Evolutionary conservation across 2,888 invertebrate genomes (phyloP).

Genomic region (Junonia oenone): DNA sequence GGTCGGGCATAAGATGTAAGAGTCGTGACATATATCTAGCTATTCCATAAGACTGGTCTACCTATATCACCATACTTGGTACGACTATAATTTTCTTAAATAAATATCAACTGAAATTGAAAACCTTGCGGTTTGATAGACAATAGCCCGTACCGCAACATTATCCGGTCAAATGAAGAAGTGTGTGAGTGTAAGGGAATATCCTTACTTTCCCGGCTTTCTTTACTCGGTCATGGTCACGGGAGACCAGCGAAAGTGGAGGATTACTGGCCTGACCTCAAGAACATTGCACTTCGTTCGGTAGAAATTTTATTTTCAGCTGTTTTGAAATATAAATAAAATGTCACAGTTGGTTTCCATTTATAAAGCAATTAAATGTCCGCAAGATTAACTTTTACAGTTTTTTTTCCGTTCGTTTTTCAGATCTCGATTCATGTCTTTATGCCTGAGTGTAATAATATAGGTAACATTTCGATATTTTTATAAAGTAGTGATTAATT

Average conservation of each 20-base stretch:
- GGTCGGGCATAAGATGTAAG: too few species aligned
- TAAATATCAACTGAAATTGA: not conserved
- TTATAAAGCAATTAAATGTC: not conserved
- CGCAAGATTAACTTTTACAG: not conserved
- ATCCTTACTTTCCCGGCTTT: conserved; percentile 25
- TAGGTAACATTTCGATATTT: too few species aligned
- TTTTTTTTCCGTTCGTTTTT: not conserved
- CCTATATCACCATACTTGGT: not conserved
- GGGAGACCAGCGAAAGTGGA: conserved; percentile 21
- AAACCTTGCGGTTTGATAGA: not conserved
- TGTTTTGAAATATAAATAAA: not conserved
- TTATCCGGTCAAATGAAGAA: conserved; percentile 11
- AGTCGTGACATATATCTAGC: too few species aligned
- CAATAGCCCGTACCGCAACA: not conserved
- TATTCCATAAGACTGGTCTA: too few species aligned
- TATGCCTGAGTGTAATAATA: too few species aligned
- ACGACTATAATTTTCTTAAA: not conserved
- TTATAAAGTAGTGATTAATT: not conserved
- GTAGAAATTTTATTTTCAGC: conserved; percentile 9
- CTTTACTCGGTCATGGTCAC: conserved; percentile 28
- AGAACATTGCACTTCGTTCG: conserved; percentile 5
- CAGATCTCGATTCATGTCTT: too few species aligned
- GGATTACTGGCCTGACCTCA: conserved; percentile 15
- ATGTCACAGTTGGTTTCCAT: not conserved
- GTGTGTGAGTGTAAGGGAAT: conserved; percentile 21